Conservation (phyloP, 1,140 invertebrate genomes). For the Lordiphosa mommai region DNA sequence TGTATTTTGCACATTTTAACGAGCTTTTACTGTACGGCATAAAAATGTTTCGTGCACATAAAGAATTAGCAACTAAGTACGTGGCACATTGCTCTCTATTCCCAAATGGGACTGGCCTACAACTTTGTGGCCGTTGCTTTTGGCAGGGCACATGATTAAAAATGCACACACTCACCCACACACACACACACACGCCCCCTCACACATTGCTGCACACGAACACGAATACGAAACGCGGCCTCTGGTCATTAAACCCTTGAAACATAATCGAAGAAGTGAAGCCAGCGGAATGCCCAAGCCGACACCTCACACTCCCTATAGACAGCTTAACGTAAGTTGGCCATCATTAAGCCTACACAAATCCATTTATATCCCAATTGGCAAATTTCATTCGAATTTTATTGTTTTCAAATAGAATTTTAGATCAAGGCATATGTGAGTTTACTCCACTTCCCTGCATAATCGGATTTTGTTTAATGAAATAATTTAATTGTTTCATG, state of each 20-base stretch:
- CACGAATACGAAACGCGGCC: slow-evolving; percentile 26
- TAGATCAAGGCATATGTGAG: slow-evolving; percentile 1
- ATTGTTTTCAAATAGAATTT: slow-evolving; percentile 18
- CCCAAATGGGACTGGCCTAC: slow-evolving; percentile 64
- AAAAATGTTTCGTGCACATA: slow-evolving; percentile 58
- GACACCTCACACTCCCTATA: slow-evolving; percentile 1
- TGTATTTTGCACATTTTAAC: slow-evolving; percentile 46
- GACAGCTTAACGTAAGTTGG: slow-evolving; percentile 38
- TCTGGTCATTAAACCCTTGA: slow-evolving; percentile 51
- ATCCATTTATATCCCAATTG: slow-evolving; percentile 20
- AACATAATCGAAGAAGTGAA: slow-evolving; percentile 28
- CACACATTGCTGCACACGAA: background rate
- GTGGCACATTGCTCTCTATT: slow-evolving; percentile 63
- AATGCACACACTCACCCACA: slow-evolving; percentile 49
- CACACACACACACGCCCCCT: background rate
- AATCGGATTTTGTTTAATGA: too few species aligned
- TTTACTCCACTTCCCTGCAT: too few species aligned
- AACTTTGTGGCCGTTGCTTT: slow-evolving; percentile 42
- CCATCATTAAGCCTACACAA: slow-evolving; percentile 36
- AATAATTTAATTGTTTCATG: too few species aligned
- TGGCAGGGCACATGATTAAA: slow-evolving; percentile 69
- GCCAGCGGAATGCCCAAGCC: slow-evolving; percentile 29
- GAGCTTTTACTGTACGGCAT: slow-evolving; percentile 52
- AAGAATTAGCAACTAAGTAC: slow-evolving; percentile 70
- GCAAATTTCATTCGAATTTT: slow-evolving; percentile 3